Percentiles rank a stretch among this genome's conserved stretches.
Conservation (phyloP, 2,113 vertebrate species). For the Craseonycteris thonglongyai region DNA sequence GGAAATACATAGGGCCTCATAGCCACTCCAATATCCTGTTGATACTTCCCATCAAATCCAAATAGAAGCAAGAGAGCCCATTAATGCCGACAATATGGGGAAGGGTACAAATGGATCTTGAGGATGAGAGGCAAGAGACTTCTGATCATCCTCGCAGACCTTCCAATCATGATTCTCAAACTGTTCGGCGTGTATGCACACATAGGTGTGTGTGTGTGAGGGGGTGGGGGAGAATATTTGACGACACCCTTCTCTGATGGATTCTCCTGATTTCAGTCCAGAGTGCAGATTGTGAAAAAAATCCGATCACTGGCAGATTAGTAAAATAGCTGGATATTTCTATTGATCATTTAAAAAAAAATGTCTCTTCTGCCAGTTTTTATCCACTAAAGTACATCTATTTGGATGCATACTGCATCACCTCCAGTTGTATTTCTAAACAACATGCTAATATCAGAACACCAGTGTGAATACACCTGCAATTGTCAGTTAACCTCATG, state of each 20-base stretch:
- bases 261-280: background rate
- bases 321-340: background rate
- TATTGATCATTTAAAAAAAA: slow-evolving; percentile 19
- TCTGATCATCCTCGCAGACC: background rate
- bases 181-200: background rate
- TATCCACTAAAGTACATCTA: slow-evolving; percentile 70
- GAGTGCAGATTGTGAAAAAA: background rate
- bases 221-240: background rate
- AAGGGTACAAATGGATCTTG: background rate
- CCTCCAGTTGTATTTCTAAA: slow-evolving; percentile 72
- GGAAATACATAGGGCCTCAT: background rate
- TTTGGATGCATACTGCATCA: slow-evolving; percentile 69
- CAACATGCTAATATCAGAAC: slow-evolving; percentile 81
- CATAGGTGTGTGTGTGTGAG: background rate
- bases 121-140: background rate
- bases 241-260: background rate
- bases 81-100: background rate
- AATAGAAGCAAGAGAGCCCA: background rate
- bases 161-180: background rate
- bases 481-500: slow-evolving; percentile 84
- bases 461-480: slow-evolving; percentile 82
- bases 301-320: background rate
- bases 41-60: background rate
- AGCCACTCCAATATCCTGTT: background rate
- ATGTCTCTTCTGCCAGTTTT: slow-evolving; percentile 47